Percentiles rank a stretch among this genome's conserved stretches.
phyloP scores from a whole-genome alignment of 2,888 invertebrate genomes.

The Strigamia maritima region DNA sequence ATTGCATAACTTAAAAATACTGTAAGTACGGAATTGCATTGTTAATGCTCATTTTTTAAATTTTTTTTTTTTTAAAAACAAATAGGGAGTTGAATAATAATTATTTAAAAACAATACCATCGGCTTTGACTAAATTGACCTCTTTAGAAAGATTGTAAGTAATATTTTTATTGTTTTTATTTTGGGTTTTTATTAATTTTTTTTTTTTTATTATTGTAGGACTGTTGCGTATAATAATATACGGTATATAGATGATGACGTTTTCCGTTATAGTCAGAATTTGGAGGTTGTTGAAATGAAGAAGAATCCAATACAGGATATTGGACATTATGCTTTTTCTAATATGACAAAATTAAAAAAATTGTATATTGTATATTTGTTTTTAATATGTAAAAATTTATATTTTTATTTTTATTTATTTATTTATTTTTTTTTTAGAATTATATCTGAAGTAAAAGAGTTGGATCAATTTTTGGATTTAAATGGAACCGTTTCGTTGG shows the following conservation, averaged over 20 bases:
- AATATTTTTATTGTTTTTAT: not conserved
- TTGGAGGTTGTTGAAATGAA: slow-evolving; percentile 64
- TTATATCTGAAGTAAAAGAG: slow-evolving; percentile 78
- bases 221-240: slow-evolving; percentile 27
- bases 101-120: slow-evolving; percentile 15
- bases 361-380: slow-evolving; percentile 68
- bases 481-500: slow-evolving; percentile 73
- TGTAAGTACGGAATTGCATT: slow-evolving; percentile 4
- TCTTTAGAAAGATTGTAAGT: slow-evolving; percentile 24
- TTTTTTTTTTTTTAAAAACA: no score
- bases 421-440: slow-evolving; percentile 58
- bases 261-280: not conserved
- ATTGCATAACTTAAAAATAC: slow-evolving; percentile 1
- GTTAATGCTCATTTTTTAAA: not conserved
- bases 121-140: not conserved
- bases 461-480: slow-evolving; percentile 77
- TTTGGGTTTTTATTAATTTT: no score
- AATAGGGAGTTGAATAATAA: slow-evolving; percentile 36
- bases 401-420: not conserved
- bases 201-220: not conserved
- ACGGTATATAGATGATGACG: not conserved
- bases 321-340: slow-evolving; percentile 69
- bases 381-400: not conserved
- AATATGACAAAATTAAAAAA: slow-evolving; percentile 73
- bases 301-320: slow-evolving; percentile 72